These are phyloP conservation scores for Anoplophora glabripennis DNA, from an alignment of 1,140 invertebrate genomes.

Conservation along the genomic window DNA sequence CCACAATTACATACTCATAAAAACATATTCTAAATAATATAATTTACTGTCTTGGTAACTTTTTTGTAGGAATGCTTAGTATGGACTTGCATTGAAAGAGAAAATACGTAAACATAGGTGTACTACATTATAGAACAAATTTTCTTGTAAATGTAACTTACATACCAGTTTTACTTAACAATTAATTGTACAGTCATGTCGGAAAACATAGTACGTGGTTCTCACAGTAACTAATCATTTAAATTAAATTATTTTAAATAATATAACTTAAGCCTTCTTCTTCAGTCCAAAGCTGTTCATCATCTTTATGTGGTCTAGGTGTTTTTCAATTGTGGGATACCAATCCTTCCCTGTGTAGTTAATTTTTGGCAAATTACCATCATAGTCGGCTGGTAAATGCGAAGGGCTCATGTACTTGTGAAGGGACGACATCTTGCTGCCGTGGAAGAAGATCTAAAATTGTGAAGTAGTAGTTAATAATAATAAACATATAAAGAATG, in stretches of 20 bases:
- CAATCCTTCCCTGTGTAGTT: conserved; percentile 71
- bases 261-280: conserved; percentile 45
- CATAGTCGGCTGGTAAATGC: conserved; percentile 72
- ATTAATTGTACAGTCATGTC: no score
- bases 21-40: no score
- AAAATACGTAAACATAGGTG: no score
- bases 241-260: neutral
- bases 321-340: conserved; percentile 64
- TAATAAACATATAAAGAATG: neutral
- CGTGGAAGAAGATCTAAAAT: conserved; percentile 73
- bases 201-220: no score
- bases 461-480: conserved; percentile 2
- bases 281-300: conserved; percentile 65
- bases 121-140: no score
- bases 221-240: no score
- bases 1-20: no score
- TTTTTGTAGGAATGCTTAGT: no score
- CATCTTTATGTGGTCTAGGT: conserved; percentile 61
- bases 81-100: no score
- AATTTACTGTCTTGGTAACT: no score
- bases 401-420: conserved; percentile 67
- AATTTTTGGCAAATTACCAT: conserved; percentile 69
- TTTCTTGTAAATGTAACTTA: no score
- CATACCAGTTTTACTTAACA: no score
- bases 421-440: conserved; percentile 64